Evolutionary conservation across 2,113 vertebrate species (phyloP), one percentile per base, ranked within the genome.

Genomic region (Rhea americana): DNA sequence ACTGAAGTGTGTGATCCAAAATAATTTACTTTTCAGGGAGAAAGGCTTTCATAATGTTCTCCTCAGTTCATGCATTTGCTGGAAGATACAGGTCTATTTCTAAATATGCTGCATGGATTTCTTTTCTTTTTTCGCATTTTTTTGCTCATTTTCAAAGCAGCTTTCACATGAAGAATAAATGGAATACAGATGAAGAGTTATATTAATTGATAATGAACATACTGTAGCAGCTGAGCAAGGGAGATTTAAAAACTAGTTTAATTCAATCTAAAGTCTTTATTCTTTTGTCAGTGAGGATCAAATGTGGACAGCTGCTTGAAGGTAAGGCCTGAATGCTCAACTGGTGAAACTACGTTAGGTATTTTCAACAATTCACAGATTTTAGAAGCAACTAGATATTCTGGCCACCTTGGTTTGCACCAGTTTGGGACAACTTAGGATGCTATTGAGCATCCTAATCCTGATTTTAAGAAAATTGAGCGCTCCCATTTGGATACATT

Each of bases 21-120:
- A 91, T 75, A 61, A 95, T 91, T 85, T 93, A n/a, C 68, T 87
- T 89, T 93, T 94, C 61, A 82, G 70, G 11, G 77, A 96, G 83
- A 80, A 71, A 79, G 50, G 22, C 77, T 95, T 97, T 92, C 68
- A 67, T 82, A 78, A 95, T 94, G 68, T 43, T 37, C 37, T 80
- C n/a, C 51, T 66, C 41, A 77, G 61, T 41, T 83, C 51, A 85
- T 63, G 17, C n/a, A 50, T 79, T 87, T 96, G 53, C 71, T 92
- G 43, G 35, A 73, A 92, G 83, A 47, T 15, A 11, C 25, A 41
- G 35, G 17, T 66, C 71, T 84, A 8, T 53, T 76, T 92, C 59
- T 76, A 65, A 56, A 25, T 26, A 12, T 25, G 45, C 35, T 30
- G 20, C 16, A 20, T 77, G 47, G 43, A 71, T 53, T 18, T 58